Percentiles rank a stretch among this genome's conserved stretches.
Evolutionary conservation across 2,888 invertebrate species (phyloP).

Genomic region (Lithosia quadra): DNA sequence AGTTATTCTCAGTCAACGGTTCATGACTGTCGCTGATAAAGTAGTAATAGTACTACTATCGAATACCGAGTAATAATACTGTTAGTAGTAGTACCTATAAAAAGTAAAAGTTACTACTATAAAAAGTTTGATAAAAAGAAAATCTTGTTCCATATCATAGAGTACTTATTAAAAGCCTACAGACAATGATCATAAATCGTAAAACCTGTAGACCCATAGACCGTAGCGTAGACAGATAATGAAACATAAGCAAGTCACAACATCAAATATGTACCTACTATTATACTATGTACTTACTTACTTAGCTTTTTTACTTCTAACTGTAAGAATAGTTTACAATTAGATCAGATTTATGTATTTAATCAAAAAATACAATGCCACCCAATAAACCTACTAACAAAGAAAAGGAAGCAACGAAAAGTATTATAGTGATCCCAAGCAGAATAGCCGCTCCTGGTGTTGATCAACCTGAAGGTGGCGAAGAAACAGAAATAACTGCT

Average conservation of each 20-base stretch:
- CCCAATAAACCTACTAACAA: constrained; percentile 43
- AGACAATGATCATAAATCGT: too few relatives aligned
- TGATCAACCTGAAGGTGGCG: constrained; percentile 67
- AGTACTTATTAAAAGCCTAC: too few relatives aligned
- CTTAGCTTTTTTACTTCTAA: constrained; percentile 1
- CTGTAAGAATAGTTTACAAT: constrained; percentile 6
- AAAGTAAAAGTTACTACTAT: too few relatives aligned
- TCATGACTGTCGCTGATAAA: too few relatives aligned
- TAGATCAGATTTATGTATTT: constrained; percentile 1
- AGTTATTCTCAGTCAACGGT: too few relatives aligned
- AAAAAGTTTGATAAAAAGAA: too few relatives aligned
- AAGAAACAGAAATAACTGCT: constrained; percentile 81
- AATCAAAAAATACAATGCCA: constrained; percentile 34
- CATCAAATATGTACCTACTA: not conserved
- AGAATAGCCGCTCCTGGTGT: constrained; percentile 55
- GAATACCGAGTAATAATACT: too few relatives aligned
- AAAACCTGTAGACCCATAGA: too few relatives aligned
- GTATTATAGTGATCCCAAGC: constrained; percentile 65
- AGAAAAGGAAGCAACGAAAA: constrained; percentile 57
- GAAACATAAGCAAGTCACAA: not conserved
- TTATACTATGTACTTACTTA: not conserved
- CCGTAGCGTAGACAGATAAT: not conserved
- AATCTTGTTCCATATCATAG: too few relatives aligned
- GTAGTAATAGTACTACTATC: too few relatives aligned
- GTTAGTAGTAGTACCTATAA: too few relatives aligned